phyloP scores from a whole-genome alignment of 2,113 vertebrate species.

The Cyprinodon tularosa region DNA sequence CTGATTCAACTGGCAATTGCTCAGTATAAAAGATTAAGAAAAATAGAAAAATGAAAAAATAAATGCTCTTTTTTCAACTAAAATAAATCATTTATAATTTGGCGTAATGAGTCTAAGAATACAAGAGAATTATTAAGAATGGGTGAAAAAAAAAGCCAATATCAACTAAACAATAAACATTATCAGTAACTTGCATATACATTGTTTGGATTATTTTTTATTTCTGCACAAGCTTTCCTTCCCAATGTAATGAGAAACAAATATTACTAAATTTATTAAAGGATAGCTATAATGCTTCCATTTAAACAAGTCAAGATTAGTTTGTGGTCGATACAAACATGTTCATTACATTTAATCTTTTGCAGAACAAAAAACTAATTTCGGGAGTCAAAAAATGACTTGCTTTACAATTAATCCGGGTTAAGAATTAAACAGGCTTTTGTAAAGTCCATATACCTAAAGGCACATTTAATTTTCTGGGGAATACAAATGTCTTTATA shows the following conservation, averaged over 20 bases:
- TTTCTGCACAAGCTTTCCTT: too few species aligned
- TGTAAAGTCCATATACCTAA: background rate
- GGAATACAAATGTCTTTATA: too few species aligned
- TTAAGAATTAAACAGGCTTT: too few species aligned
- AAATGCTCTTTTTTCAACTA: too few species aligned
- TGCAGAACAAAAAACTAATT: background rate
- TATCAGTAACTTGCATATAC: too few species aligned
- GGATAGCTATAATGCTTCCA: background rate
- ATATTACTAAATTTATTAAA: too few species aligned
- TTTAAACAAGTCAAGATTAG: background rate
- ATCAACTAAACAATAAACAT: background rate
- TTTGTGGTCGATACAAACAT: too few species aligned
- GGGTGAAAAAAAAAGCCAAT: background rate
- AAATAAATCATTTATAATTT: background rate
- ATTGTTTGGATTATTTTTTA: too few species aligned
- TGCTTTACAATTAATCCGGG: background rate
- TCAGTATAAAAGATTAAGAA: constrained; percentile 1
- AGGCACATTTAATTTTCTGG: background rate
- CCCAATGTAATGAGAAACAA: too few species aligned
- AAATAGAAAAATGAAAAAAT: background rate
- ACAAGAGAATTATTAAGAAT: background rate
- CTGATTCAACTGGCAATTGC: constrained; percentile 16
- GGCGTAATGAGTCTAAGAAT: background rate
- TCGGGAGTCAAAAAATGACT: background rate
- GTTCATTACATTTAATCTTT: background rate